phyloP scores from a whole-genome alignment of 2,113 vertebrate genomes.

The Cynocephalus volans region DNA sequence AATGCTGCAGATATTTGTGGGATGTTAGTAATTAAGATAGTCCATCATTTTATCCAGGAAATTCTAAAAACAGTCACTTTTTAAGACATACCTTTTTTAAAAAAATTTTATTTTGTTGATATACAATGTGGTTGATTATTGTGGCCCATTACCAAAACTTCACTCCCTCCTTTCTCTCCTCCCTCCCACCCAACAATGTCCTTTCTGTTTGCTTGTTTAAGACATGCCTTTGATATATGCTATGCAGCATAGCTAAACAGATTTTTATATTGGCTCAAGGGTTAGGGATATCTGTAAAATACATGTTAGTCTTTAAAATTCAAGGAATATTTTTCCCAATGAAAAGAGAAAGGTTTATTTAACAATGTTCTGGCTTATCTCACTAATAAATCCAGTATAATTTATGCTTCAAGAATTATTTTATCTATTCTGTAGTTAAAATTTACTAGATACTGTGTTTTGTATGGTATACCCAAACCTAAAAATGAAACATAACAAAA shows the following conservation, averaged over 20 bases:
- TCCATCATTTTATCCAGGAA: background rate
- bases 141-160: too few relatives aligned
- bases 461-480: background rate
- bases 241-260: background rate
- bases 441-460: background rate
- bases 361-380: constrained; percentile 51
- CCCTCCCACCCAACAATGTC: too few relatives aligned
- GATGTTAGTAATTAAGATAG: background rate
- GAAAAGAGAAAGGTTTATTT: constrained; percentile 49
- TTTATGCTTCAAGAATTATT: constrained; percentile 42
- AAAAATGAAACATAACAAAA: constrained; percentile 44
- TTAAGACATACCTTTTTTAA: background rate
- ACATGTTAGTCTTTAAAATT: constrained; percentile 27
- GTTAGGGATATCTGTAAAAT: constrained; percentile 40
- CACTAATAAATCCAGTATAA: constrained; percentile 34
- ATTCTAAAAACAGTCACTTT: constrained; percentile 36
- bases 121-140: too few relatives aligned
- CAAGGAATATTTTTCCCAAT: constrained; percentile 45
- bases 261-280: constrained; percentile 18
- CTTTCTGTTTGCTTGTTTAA: background rate
- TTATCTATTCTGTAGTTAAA: constrained; percentile 12
- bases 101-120: too few relatives aligned
- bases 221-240: background rate
- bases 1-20: background rate
- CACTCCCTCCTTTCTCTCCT: too few relatives aligned